Conservation (phyloP, 2,888 invertebrate species). For the Aporophyla nigra region DNA sequence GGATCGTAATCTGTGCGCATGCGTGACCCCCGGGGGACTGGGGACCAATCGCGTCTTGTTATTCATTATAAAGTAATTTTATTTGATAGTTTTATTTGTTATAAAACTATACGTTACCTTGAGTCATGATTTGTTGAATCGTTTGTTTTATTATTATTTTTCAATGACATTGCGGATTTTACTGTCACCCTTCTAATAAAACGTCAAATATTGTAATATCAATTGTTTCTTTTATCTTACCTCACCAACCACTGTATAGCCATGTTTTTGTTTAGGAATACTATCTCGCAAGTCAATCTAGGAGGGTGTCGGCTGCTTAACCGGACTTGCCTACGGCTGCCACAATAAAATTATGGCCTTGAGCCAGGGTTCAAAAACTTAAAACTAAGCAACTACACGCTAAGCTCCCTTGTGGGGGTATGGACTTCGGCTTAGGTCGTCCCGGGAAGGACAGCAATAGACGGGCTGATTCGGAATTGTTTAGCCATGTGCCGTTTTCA, state of each 20-base stretch:
- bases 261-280: too few relatives aligned
- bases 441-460: too few relatives aligned
- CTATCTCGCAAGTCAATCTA: too few relatives aligned
- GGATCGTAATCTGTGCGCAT: slow-evolving; percentile 67
- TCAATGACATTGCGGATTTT: slow-evolving; percentile 89
- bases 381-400: too few relatives aligned
- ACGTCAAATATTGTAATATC: slow-evolving; percentile 87
- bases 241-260: neutral
- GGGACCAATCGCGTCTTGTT: slow-evolving; percentile 77
- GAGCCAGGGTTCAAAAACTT: too few relatives aligned
- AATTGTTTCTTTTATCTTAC: slow-evolving; percentile 80
- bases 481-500: too few relatives aligned
- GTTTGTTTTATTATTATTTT: slow-evolving; percentile 90
- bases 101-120: slow-evolving; percentile 89
- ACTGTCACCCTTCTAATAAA: slow-evolving; percentile 90
- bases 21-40: slow-evolving; percentile 36
- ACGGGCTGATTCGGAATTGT: neutral
- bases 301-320: too few relatives aligned
- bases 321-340: too few relatives aligned
- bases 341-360: too few relatives aligned
- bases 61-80: slow-evolving; percentile 85
- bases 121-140: slow-evolving; percentile 90
- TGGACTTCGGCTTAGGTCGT: too few relatives aligned
- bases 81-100: slow-evolving; percentile 88
- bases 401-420: too few relatives aligned